Evolutionary conservation across 1,140 invertebrate species (phyloP).

Genomic region (Mercenaria mercenaria): DNA sequence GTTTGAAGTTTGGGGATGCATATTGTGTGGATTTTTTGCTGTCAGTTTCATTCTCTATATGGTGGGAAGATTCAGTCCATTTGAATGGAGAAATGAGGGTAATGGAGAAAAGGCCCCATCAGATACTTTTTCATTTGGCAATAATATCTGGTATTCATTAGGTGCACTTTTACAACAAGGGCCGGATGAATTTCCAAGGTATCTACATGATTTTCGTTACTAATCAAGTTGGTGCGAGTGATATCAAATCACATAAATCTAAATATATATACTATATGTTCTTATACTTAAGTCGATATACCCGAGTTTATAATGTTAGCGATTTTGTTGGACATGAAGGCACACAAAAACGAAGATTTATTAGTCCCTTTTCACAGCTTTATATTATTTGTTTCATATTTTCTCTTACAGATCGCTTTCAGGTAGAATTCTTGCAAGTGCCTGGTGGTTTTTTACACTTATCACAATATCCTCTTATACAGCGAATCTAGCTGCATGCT

Average conservation of each 20-base stretch:
- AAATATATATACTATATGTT: too few species aligned
- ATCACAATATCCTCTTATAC: constrained; percentile 99
- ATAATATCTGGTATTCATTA: constrained; percentile 94
- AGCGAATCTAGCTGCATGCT: constrained; percentile 98
- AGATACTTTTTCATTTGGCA: constrained; percentile 90
- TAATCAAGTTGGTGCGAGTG: constrained; percentile 87
- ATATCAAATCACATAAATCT: too few species aligned
- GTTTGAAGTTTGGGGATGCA: constrained; percentile 98
- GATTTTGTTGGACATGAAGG: too few species aligned
- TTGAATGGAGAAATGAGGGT: constrained; percentile 95
- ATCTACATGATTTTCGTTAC: constrained; percentile 87
- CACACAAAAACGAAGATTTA: too few species aligned
- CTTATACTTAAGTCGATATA: too few species aligned
- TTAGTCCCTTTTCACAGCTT: too few species aligned
- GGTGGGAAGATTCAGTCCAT: constrained; percentile 93
- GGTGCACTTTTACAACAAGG: constrained; percentile 99
- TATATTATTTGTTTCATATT: too few species aligned
- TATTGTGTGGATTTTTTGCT: constrained; percentile 98
- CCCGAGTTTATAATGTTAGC: too few species aligned
- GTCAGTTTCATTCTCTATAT: constrained; percentile 97
- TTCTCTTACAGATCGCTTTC: constrained; percentile 87
- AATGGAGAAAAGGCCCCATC: constrained; percentile 78
- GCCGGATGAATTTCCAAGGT: constrained; percentile 98
- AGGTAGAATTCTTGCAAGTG: constrained; percentile 93
- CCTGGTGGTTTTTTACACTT: constrained; percentile 95